These are phyloP conservation scores for Pemphredon lugubris DNA, from an alignment of 2,888 invertebrate species.

Conservation along the genomic window DNA sequence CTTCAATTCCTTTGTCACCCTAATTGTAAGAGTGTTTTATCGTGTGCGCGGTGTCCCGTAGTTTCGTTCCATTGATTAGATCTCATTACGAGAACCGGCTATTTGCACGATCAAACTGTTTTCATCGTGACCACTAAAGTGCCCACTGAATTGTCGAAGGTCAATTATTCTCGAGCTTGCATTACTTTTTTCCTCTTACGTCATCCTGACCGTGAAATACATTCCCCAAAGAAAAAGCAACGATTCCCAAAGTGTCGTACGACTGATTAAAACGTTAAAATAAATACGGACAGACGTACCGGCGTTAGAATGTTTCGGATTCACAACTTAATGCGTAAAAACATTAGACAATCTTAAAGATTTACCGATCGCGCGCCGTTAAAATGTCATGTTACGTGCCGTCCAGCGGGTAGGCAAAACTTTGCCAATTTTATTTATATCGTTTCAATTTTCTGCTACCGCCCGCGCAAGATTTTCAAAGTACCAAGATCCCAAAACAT, in stretches of 20 bases:
- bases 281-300: too few species aligned
- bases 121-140: too few species aligned
- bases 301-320: too few species aligned
- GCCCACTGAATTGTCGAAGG: conserved; percentile 18
- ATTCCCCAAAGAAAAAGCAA: too few species aligned
- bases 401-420: conserved; percentile 21
- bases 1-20: too few species aligned
- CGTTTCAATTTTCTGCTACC: conserved; percentile 53
- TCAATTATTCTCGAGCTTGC: conserved; percentile 14
- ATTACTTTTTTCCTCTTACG: conserved; percentile 3
- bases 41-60: background rate
- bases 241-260: too few species aligned
- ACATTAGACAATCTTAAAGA: background rate
- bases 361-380: conserved; percentile 10
- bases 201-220: background rate
- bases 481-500: too few species aligned
- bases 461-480: conserved; percentile 6
- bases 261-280: too few species aligned
- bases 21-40: too few species aligned
- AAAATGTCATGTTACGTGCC: conserved; percentile 10
- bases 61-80: background rate
- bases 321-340: too few species aligned
- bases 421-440: conserved; percentile 60
- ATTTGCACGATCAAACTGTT: conserved; percentile 29
- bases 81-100: background rate